phyloP scores from a whole-genome alignment of 2,797 vertebrate species.

The Sebastes vulpes region DNA sequence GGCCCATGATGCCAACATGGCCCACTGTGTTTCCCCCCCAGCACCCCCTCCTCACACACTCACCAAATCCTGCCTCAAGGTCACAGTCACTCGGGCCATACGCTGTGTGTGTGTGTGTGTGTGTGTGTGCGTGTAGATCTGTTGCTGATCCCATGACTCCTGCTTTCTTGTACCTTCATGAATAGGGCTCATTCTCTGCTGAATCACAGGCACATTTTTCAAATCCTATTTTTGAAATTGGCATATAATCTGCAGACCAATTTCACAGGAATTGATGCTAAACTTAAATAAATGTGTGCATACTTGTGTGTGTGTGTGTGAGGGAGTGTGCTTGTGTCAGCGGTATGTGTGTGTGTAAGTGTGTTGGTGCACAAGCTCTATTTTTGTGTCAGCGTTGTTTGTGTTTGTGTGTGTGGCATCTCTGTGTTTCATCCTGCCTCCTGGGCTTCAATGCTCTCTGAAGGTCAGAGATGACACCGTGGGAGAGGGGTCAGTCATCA shows the following conservation, averaged over 20 bases:
- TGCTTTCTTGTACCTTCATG: conserved; percentile 57
- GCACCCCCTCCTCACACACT: conserved; percentile 47
- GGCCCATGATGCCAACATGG: conserved; percentile 65
- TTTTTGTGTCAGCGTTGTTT: conserved; percentile 56
- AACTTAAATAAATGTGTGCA: conserved; percentile 45
- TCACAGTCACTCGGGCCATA: conserved; percentile 56
- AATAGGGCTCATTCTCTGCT: conserved; percentile 64
- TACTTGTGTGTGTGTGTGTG: conserved; percentile 5
- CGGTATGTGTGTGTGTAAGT: background rate
- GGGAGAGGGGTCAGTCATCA: conserved; percentile 87
- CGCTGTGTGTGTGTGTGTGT: conserved; percentile 11
- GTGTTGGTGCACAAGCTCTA: background rate
- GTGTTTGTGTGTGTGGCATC: conserved; percentile 47
- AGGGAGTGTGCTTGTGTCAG: conserved; percentile 1
- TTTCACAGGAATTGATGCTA: conserved; percentile 42
- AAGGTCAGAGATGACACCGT: conserved; percentile 90
- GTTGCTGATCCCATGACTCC: conserved; percentile 52
- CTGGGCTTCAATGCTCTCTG: conserved; percentile 65
- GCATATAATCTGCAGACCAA: conserved; percentile 38
- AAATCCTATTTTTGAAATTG: conserved; percentile 63
- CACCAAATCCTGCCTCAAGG: conserved; percentile 75
- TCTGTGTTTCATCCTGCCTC: conserved; percentile 75
- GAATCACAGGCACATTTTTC: conserved; percentile 52
- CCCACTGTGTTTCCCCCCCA: conserved; percentile 65
- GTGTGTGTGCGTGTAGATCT: conserved; percentile 7